Base-by-base conservation (phyloP, 2,113 vertebrate species). In the Anhinga rufa region DNA sequence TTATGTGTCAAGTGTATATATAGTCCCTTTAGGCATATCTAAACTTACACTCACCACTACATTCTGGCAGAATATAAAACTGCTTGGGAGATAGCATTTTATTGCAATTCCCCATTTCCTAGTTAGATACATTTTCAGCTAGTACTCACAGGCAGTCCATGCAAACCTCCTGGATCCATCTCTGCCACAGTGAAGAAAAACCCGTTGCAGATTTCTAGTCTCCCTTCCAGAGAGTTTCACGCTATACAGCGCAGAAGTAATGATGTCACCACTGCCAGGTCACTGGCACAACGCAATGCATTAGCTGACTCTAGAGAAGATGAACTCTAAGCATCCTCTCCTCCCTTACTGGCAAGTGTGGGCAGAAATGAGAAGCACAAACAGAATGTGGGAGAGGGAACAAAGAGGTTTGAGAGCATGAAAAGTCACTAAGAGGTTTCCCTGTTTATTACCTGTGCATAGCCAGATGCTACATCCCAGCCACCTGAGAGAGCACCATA, bases 401-500 rank as follows among this genome's bases (percentile, higher is more conserved):
- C 3, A 21, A 93, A 78, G 58, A 82, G 58, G 62, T 2, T 82
- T 26, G 64, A 78, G 85, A 70, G 42, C 20, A 57, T 21, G 46
- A 96, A 86, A 90, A 85, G 62, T 81, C n/a, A 51, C 94, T 82
- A 46, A 4, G 93, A 96, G 91, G 76, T 93, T 96, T 91, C 96
- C 86, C 92, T 98, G 82, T 96, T 98, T 97, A 84, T 92, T 91
- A 61, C 72, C 29, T 90, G 14, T 80, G 82, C 38, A 12, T 86
- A 97, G 92, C 96, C 96, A 97, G 95, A 93, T 98, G 97, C 94
- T 80, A 96, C 95, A 78, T 95, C 92, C 82, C 66, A 92, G 96
- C 96, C 97, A 97, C 97, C 96, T 96, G 98, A 98, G 97, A 98
- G 93, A 95, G 97, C 97, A 96, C 98, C 97, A 97, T 98, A 95